Base-by-base conservation (phyloP, 1,140 invertebrate genomes). In the Drosophila gunungcola region DNA sequence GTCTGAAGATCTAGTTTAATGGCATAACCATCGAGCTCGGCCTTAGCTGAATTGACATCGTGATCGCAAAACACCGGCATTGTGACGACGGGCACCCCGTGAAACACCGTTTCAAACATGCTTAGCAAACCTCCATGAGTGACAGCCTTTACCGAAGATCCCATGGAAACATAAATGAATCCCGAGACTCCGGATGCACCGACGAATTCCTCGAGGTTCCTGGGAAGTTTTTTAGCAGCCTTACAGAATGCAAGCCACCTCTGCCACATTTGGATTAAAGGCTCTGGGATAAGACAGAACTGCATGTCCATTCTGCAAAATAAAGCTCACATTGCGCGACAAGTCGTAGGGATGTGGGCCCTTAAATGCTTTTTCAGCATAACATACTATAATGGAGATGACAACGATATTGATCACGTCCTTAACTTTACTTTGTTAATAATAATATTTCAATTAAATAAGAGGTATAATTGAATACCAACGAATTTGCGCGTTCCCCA, bases 231-330 rank as follows among this genome's bases (percentile, higher is more conserved):
- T 72, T 95, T 95, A 2, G 96, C 93, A 10, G 95, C 94, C 74
- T 94, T 95, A 77, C 96, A 97, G 96, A 52, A 97, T 95, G 75
- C 96, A 97, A 11, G 96, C 96, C 4, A 97, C 95, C 92, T 97
- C 97, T 7, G 96, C 96, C 0, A 97, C 96, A 91, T 96, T 96
- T 0, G 96, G 95, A 72, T 96, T 92, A 79, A 96, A 95, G 0
- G 96, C 94, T 41, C 95, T 93, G 0, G 96, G 94, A 91, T 96
- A 96, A 0, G 95, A 95, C 1, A 97, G 94, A 6, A 94, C 94
- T 52, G 94, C 95, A 83, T 97, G 96, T 36, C 94, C 95, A 92
- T 97, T 97, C 88, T 96, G 96, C 5, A 97, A 92, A 36, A 96
- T 96, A 78, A 97, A 95, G 83, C 95, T 96, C 2, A 95, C 95